These are phyloP conservation scores for Pterocles orientalis DNA, from an alignment of 2,113 vertebrate species.

Conservation along the genomic window DNA sequence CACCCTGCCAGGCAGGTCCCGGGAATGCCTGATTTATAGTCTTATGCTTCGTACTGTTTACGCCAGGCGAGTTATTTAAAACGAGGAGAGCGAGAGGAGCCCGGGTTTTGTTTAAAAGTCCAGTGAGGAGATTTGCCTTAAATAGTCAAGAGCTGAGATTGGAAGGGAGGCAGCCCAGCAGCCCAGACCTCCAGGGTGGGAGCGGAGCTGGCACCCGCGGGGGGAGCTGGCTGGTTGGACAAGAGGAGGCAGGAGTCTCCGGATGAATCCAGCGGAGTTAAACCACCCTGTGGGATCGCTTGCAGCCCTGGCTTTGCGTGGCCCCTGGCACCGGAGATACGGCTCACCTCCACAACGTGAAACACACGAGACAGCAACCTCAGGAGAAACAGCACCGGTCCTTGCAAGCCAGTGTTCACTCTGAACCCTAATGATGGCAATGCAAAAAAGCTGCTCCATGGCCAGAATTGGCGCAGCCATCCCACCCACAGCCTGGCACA, in stretches of 20 bases:
- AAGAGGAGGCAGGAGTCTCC: neutral
- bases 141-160: constrained; percentile 72
- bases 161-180: constrained; percentile 27
- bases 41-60: constrained; percentile 64
- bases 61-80: constrained; percentile 71
- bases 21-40: constrained; percentile 72
- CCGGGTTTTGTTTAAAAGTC: constrained; percentile 72
- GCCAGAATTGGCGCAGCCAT: neutral
- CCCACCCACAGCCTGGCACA: neutral
- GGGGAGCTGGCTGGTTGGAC: neutral
- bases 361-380: accelerated
- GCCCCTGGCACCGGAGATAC: accelerated
- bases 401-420: neutral
- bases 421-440: neutral
- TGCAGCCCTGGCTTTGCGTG: accelerated
- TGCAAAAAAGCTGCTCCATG: neutral
- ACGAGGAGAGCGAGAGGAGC: constrained; percentile 52
- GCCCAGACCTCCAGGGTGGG: constrained; percentile 13
- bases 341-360: accelerated
- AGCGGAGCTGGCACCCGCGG: neutral
- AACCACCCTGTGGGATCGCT: accelerated
- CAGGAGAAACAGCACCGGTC: accelerated
- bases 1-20: neutral
- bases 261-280: neutral
- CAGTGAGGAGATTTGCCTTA: constrained; percentile 73